phyloP scores from a whole-genome alignment of 2,113 vertebrate species.

The Saccopteryx leptura region DNA sequence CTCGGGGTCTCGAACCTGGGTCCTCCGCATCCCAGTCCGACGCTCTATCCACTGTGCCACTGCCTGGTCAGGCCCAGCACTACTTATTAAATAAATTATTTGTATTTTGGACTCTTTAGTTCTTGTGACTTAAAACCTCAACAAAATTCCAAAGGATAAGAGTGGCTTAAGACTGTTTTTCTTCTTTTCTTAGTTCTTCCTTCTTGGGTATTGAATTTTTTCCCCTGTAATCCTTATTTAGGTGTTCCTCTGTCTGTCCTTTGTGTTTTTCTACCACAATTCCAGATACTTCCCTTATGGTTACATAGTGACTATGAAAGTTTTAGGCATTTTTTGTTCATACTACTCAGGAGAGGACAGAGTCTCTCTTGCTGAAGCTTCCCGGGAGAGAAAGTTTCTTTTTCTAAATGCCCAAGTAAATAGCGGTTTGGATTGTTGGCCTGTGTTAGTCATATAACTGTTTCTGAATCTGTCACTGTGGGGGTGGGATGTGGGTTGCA shows the following conservation, averaged over 20 bases:
- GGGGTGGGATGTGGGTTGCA: too few relatives aligned
- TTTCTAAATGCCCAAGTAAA: neutral
- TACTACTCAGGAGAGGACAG: neutral
- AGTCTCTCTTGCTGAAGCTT: neutral
- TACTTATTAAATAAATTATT: neutral
- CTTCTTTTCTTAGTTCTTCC: neutral
- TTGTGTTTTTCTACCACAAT: neutral
- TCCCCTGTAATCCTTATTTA: neutral
- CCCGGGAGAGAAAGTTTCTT: neutral
- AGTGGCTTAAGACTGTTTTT: neutral
- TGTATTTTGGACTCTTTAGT: neutral
- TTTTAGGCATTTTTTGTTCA: neutral
- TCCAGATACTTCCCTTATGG: neutral
- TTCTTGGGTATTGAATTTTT: neutral
- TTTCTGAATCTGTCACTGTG: neutral
- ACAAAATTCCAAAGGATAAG: neutral
- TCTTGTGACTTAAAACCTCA: conserved; percentile 20
- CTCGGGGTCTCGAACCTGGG: too few relatives aligned
- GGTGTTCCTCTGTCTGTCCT: neutral
- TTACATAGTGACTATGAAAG: neutral
- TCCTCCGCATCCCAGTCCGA: too few relatives aligned
- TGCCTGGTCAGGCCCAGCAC: neutral
- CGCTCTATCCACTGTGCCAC: too few relatives aligned
- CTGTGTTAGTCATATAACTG: neutral
- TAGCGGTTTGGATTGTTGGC: neutral